A percentile compares a stretch with the other conserved stretches of the same genome.
phyloP scores from a whole-genome alignment of 2,113 vertebrate species.

The Paralichthys olivaceus region DNA sequence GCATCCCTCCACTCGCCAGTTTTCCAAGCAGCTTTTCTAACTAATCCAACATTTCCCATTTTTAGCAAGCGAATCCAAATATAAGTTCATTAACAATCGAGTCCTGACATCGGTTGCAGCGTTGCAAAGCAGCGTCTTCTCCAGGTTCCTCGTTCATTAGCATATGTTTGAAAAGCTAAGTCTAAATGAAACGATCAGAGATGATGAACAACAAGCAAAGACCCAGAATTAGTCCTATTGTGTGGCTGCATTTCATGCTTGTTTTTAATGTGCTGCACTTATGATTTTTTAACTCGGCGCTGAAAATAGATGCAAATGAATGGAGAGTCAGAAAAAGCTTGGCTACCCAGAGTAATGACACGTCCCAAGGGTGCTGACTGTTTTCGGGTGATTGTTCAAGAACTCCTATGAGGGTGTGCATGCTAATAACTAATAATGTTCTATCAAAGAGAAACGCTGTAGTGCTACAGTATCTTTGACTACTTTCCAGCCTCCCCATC shows the following conservation, averaged over 20 bases:
- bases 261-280: constrained; percentile 54
- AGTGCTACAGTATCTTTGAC: constrained; percentile 31
- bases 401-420: constrained; percentile 42
- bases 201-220: constrained; percentile 60
- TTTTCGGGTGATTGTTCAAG: constrained; percentile 62
- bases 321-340: constrained; percentile 32
- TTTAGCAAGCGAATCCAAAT: constrained; percentile 44
- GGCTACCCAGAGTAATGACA: constrained; percentile 45
- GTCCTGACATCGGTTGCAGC: constrained; percentile 30
- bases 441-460: constrained; percentile 61
- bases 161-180: constrained; percentile 59
- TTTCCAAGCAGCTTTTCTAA: constrained; percentile 48
- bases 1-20: constrained; percentile 39
- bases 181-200: constrained; percentile 61
- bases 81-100: constrained; percentile 59
- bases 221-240: constrained; percentile 44
- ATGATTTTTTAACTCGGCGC: constrained; percentile 33
- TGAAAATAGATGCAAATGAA: constrained; percentile 66
- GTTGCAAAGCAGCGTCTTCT: constrained; percentile 34
- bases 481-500: constrained; percentile 25
- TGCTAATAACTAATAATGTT: constrained; percentile 69
- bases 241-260: constrained; percentile 44
- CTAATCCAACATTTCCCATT: constrained; percentile 46
- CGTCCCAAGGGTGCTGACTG: constrained; percentile 48
- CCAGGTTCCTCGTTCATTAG: constrained; percentile 47